These are phyloP conservation scores for Cecropterus lyciades DNA, from an alignment of 1,140 invertebrate genomes.

Conservation along the genomic window DNA sequence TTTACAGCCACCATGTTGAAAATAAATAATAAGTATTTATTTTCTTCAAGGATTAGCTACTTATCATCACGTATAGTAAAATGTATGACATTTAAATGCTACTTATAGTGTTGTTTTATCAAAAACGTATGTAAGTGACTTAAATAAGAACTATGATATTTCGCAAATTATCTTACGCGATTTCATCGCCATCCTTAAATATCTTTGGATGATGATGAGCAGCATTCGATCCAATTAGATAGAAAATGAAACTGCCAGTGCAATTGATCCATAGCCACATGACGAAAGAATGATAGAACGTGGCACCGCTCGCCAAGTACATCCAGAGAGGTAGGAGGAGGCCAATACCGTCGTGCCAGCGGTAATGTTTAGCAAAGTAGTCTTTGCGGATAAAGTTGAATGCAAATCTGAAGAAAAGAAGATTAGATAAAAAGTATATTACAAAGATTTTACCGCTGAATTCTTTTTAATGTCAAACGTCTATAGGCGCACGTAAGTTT, in stretches of 20 bases:
- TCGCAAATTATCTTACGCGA: conserved; percentile 68
- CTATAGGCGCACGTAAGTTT: too few species aligned
- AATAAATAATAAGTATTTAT: too few species aligned
- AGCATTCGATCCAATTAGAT: conserved; percentile 88
- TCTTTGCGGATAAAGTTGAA: conserved; percentile 52
- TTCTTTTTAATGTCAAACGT: too few species aligned
- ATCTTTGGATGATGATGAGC: conserved; percentile 93
- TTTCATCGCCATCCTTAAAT: conserved; percentile 92
- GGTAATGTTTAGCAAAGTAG: conserved; percentile 62
- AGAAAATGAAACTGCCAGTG: conserved; percentile 87
- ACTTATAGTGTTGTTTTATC: too few species aligned
- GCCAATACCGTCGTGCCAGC: conserved; percentile 70
- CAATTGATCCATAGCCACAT: conserved; percentile 86
- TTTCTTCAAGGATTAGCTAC: too few species aligned
- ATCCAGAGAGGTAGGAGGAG: conserved; percentile 66
- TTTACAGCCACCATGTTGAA: too few species aligned
- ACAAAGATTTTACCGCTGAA: too few species aligned
- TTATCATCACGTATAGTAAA: too few species aligned
- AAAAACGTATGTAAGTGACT: too few species aligned
- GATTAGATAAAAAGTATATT: too few species aligned
- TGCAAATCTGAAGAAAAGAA: conserved; percentile 51
- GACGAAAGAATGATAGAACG: conserved; percentile 54
- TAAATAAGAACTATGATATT: too few species aligned
- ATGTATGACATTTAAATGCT: too few species aligned
- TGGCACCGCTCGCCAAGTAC: conserved; percentile 57